A percentile compares a stretch with the other conserved stretches of the same genome.
These are phyloP conservation scores for Timandra comae DNA, from an alignment of 2,888 invertebrate genomes.

Conservation along the genomic window DNA sequence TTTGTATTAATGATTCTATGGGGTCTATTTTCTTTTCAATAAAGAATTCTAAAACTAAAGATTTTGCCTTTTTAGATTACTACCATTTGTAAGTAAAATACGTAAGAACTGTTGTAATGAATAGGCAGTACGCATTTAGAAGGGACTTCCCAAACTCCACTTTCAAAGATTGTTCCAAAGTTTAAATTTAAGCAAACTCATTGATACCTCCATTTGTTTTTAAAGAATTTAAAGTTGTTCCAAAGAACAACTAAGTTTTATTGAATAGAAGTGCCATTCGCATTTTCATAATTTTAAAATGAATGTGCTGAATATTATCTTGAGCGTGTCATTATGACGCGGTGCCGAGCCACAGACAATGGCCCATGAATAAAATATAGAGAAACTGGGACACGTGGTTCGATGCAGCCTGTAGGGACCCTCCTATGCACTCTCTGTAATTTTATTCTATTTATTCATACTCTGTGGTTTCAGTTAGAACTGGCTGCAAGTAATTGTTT, in stretches of 20 bases:
- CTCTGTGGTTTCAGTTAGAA: background rate
- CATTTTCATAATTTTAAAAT: constrained; percentile 27
- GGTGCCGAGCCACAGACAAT: constrained; percentile 28
- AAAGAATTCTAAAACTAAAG: too few species aligned
- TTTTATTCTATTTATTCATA: background rate
- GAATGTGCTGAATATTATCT: constrained; percentile 18
- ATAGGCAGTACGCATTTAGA: too few species aligned
- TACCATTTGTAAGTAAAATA: too few species aligned
- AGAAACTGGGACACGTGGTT: constrained; percentile 27
- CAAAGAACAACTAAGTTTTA: constrained; percentile 3
- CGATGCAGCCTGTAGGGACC: constrained; percentile 6
- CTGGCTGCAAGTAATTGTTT: background rate
- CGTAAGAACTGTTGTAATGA: too few species aligned
- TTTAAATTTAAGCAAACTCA: too few species aligned
- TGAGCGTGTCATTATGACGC: constrained; percentile 26
- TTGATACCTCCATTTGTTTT: too few species aligned
- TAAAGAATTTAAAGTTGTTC: background rate
- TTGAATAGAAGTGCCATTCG: constrained; percentile 12
- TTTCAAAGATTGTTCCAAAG: too few species aligned
- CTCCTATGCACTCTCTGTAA: constrained; percentile 6
- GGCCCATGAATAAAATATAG: constrained; percentile 46
- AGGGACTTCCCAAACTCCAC: too few species aligned
- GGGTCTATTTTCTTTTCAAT: too few species aligned
- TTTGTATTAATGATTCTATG: too few species aligned
- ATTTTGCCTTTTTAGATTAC: too few species aligned